Evolutionary conservation across 2,888 invertebrate genomes (phyloP), one percentile per base, ranked within the genome.

Genomic region (Pammene fasciana): DNA sequence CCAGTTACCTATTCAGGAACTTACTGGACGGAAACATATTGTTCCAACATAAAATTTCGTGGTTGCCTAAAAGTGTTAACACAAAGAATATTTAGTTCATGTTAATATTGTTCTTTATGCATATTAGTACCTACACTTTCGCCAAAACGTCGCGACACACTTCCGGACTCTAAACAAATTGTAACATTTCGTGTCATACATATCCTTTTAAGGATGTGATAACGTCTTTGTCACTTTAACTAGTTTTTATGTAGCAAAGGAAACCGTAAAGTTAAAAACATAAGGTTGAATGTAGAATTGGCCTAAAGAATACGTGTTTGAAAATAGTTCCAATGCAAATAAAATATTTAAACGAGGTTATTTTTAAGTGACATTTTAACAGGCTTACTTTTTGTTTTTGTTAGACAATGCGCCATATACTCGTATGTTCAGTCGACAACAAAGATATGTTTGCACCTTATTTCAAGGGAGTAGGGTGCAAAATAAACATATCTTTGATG

Each of bases 191-290:
- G 57, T 56, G 56, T 36, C 57, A 57, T 26, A 41, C 57, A 26
- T 26, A 13, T 68, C 64, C 64, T 64, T 64, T 56, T 52, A 57
- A 68, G 64, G 68, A 68, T 26, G 50, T 45, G 68, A 57, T 64
- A 8, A 43, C 18, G 46, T 18, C 55, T 57, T 56, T 56, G 68
- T 64, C 62, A 57, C 50, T 13, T 48, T 2, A 48, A 36, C 11
- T 11, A 43, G 16, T 38, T 38, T 48, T 16, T 11, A 38, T 10
- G 5, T 61, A 7, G 6, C 10, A 26, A 10, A 34, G 14, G 5
- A 46, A 10, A 60, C 34, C 26, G 34, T 43, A 45, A 14, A 9
- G 13, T n/a, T 10, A 0, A 59, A 46, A 4, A 9, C 26, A 5
- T 43, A 59, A 45, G 59, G 45, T 46, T 59, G 14, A n/a, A 45